phyloP scores from a whole-genome alignment of 2,888 invertebrate genomes.

The Eretmocerus hayati region DNA sequence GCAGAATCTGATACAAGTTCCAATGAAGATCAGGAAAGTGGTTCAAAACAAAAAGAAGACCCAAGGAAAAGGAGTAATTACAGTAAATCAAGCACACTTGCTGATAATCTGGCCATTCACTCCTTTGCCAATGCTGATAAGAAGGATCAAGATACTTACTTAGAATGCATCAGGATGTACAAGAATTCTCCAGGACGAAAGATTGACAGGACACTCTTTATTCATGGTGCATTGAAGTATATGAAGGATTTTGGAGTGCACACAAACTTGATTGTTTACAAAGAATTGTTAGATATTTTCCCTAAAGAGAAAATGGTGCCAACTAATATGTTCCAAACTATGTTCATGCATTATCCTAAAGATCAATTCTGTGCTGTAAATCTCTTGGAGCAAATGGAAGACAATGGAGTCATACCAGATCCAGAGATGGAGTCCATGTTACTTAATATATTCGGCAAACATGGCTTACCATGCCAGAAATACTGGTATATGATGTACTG shows the following conservation, averaged over 20 bases:
- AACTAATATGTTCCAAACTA: constrained; percentile 72
- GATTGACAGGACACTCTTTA: constrained; percentile 89
- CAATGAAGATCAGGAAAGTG: too few relatives aligned
- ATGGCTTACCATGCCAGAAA: constrained; percentile 66
- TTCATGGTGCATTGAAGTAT: constrained; percentile 77
- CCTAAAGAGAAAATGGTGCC: constrained; percentile 87
- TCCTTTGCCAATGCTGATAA: constrained; percentile 49
- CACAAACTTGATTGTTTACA: constrained; percentile 80
- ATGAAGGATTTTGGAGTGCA: constrained; percentile 88
- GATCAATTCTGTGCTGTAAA: constrained; percentile 93
- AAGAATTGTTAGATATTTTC: constrained; percentile 73
- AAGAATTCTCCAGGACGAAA: constrained; percentile 60
- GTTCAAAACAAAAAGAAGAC: too few relatives aligned
- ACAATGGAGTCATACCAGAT: constrained; percentile 86
- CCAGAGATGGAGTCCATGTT: constrained; percentile 78
- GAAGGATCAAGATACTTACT: constrained; percentile 62
- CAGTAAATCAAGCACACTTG: neutral
- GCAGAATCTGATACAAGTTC: too few relatives aligned
- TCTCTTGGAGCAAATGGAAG: constrained; percentile 90
- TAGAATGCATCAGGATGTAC: constrained; percentile 70
- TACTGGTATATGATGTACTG: constrained; percentile 80
- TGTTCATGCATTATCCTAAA: constrained; percentile 89
- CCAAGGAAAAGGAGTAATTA: too few relatives aligned
- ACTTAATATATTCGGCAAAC: constrained; percentile 73
- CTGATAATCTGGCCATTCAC: constrained; percentile 2